Conservation (phyloP, 2,888 invertebrate species). For the Argynnis bischoffii region DNA sequence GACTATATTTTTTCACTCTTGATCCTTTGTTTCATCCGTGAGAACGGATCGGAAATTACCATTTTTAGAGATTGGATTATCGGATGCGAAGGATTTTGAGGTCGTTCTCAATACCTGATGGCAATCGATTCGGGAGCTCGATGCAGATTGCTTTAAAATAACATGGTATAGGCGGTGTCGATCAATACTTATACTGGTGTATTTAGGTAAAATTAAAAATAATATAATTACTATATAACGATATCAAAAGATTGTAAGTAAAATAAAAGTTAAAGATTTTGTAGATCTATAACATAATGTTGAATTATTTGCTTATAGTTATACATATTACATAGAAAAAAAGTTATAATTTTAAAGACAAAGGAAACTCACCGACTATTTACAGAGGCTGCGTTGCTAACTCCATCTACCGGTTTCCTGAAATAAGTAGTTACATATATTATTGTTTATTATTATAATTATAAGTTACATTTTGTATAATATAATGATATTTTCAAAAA, state of each 20-base stretch:
- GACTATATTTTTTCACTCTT: constrained; percentile 61
- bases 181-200: neutral
- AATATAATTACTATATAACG: neutral
- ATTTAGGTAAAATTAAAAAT: too few relatives aligned
- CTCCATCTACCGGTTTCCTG: constrained; percentile 94
- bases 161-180: constrained; percentile 63
- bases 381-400: constrained; percentile 91
- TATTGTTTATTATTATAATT: neutral
- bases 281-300: neutral
- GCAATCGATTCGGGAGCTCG: constrained; percentile 57
- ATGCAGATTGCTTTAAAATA: constrained; percentile 62
- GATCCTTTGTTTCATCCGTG: constrained; percentile 74
- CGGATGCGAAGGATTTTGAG: constrained; percentile 58
- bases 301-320: neutral
- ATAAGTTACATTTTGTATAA: neutral
- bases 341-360: neutral
- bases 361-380: constrained; percentile 91
- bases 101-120: constrained; percentile 60
- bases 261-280: constrained; percentile 17
- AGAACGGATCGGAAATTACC: constrained; percentile 76
- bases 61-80: constrained; percentile 80
- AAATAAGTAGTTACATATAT: constrained; percentile 71
- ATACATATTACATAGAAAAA: neutral
- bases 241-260: neutral
- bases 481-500: neutral